Evolutionary conservation across 1,140 invertebrate genomes (phyloP).

Genomic region (Tetragonula clypearis): DNA sequence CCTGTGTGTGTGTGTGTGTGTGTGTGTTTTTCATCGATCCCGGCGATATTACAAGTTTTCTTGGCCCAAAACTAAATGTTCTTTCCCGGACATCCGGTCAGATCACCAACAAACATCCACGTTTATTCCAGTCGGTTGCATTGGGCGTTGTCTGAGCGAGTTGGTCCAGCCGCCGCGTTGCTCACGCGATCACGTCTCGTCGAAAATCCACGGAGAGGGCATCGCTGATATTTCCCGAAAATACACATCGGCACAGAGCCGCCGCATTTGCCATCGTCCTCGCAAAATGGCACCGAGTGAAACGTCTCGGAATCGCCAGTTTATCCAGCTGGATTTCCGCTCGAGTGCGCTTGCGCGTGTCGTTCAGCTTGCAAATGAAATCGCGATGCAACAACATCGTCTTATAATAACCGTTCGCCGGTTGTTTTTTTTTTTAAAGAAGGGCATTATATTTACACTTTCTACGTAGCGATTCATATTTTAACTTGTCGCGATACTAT

Average conservation of each 20-base stretch:
- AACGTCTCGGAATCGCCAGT: constrained; percentile 42
- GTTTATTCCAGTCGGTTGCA: constrained; percentile 43
- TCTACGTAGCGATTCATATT: not conserved
- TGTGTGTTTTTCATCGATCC: not conserved
- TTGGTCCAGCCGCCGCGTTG: constrained; percentile 28
- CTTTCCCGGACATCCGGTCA: constrained; percentile 4
- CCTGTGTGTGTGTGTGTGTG: not conserved
- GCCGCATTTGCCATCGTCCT: not conserved
- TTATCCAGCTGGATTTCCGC: constrained; percentile 23
- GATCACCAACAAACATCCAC: constrained; percentile 38
- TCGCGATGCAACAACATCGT: not conserved
- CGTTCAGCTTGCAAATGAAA: constrained; percentile 31
- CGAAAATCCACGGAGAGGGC: constrained; percentile 3
- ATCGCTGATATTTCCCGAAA: constrained; percentile 40
- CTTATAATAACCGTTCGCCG: not conserved
- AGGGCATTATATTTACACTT: too few species aligned
- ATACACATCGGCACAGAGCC: constrained; percentile 22
- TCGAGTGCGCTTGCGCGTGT: not conserved
- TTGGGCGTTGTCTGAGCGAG: constrained; percentile 24
- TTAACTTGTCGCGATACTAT: not conserved
- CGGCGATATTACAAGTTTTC: not conserved
- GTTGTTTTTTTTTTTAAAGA: not conserved
- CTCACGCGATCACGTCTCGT: constrained; percentile 49
- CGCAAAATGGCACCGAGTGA: constrained; percentile 14
- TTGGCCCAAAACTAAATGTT: not conserved